Percentiles rank a stretch among this genome's conserved stretches.
These are phyloP conservation scores for Leptosomus discolor DNA, from an alignment of 2,113 vertebrate genomes.

Conservation along the genomic window DNA sequence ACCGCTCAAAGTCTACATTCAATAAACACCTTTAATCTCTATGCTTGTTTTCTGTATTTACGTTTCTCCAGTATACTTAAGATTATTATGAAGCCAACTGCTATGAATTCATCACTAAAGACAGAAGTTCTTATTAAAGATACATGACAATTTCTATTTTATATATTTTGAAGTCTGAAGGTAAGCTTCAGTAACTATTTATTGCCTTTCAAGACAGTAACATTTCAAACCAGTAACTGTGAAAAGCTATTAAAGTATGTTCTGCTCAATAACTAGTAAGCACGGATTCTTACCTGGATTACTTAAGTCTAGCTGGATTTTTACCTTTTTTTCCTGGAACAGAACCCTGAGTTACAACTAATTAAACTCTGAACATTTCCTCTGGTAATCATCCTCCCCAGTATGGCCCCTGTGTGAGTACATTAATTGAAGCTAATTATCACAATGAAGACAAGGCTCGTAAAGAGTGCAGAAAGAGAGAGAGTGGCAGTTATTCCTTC, in stretches of 20 bases:
- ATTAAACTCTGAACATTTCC: not conserved
- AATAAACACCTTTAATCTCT: not conserved
- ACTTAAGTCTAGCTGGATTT: not conserved
- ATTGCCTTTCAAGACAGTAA: not conserved
- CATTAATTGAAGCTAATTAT: not conserved
- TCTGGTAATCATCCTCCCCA: not conserved
- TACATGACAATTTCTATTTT: not conserved
- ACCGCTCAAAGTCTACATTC: not conserved
- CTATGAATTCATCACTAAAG: not conserved
- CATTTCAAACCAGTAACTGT: not conserved
- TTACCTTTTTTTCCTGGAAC: not conserved
- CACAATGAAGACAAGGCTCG: not conserved
- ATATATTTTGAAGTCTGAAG: not conserved
- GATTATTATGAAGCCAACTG: not conserved
- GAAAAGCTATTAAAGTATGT: fast-evolving
- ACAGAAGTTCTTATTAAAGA: not conserved
- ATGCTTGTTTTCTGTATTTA: not conserved
- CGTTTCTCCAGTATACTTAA: not conserved
- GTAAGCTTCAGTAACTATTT: not conserved
- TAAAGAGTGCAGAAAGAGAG: not conserved
- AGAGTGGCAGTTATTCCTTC: not conserved
- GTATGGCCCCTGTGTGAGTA: fast-evolving
- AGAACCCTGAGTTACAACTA: not conserved
- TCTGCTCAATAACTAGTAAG: not conserved
- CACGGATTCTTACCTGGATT: slow-evolving; percentile 1